These are phyloP conservation scores for Pandion haliaetus DNA, from an alignment of 2,113 vertebrate species.

Conservation along the genomic window DNA sequence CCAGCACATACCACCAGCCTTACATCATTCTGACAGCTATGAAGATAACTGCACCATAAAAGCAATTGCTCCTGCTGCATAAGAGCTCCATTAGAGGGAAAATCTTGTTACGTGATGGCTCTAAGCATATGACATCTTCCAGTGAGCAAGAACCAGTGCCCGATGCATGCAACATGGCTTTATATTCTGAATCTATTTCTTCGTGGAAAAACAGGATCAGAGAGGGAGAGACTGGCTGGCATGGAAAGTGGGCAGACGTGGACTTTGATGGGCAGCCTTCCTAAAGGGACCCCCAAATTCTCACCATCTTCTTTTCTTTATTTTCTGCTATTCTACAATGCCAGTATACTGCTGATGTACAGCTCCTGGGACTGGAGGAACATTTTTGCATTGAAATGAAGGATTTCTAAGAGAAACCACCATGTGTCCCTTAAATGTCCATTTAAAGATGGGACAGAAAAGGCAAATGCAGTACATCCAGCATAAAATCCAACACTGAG, in stretches of 20 bases:
- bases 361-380: conserved; percentile 30
- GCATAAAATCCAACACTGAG: conserved; percentile 7
- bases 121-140: not conserved
- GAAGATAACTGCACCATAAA: not conserved
- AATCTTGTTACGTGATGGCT: not conserved
- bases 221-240: not conserved
- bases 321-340: conserved; percentile 35
- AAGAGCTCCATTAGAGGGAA: conserved; percentile 6
- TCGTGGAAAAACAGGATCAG: not conserved
- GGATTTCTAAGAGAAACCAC: conserved; percentile 16
- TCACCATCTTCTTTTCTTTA: not conserved
- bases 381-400: not conserved
- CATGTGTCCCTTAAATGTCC: not conserved
- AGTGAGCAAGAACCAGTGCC: not conserved
- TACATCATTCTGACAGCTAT: not conserved
- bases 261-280: not conserved
- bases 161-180: not conserved
- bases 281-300: not conserved
- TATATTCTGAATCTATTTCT: not conserved
- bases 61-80: not conserved
- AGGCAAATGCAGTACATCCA: not conserved
- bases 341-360: not conserved
- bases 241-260: not conserved
- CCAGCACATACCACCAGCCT: not conserved
- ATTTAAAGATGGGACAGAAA: not conserved